Evolutionary conservation across 2,888 invertebrate species (phyloP).

Genomic region (Barypeithes pellucidus): DNA sequence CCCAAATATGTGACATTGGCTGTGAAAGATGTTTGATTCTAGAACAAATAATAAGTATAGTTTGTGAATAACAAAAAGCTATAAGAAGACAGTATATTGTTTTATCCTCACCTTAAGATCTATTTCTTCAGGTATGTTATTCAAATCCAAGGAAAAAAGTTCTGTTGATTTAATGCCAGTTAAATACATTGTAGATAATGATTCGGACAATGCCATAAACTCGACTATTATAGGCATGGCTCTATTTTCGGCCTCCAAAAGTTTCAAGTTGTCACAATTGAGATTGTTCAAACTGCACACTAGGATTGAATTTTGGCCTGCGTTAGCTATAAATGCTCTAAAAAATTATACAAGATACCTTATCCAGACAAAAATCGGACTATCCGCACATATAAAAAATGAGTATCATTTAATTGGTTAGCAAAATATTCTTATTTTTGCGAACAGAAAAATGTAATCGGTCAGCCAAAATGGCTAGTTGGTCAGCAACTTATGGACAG

Average conservation of each 20-base stretch:
- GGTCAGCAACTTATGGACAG: too few relatives aligned
- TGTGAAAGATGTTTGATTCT: conserved; percentile 6
- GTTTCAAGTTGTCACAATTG: conserved; percentile 65
- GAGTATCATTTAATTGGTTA: too few relatives aligned
- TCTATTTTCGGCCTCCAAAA: conserved; percentile 55
- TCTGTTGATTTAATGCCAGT: conserved; percentile 62
- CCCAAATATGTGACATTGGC: conserved; percentile 65
- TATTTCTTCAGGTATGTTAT: conserved; percentile 45
- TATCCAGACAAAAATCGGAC: too few relatives aligned
- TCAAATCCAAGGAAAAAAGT: conserved; percentile 65
- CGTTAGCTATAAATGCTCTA: conserved; percentile 68
- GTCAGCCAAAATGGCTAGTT: too few relatives aligned
- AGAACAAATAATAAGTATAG: conserved; percentile 15
- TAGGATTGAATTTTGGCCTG: conserved; percentile 61
- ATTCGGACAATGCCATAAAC: conserved; percentile 66
- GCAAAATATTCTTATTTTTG: too few relatives aligned
- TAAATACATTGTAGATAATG: conserved; percentile 64
- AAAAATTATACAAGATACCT: too few relatives aligned
- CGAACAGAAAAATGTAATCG: too few relatives aligned
- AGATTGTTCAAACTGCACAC: conserved; percentile 63
- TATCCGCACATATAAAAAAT: too few relatives aligned
- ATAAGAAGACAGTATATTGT: not conserved
- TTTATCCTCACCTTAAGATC: not conserved
- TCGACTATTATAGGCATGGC: conserved; percentile 60
- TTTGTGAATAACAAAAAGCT: not conserved